Evolutionary conservation across 1,140 invertebrate species (phyloP), one percentile per base, ranked within the genome.

Genomic region (Eumeta japonica): DNA sequence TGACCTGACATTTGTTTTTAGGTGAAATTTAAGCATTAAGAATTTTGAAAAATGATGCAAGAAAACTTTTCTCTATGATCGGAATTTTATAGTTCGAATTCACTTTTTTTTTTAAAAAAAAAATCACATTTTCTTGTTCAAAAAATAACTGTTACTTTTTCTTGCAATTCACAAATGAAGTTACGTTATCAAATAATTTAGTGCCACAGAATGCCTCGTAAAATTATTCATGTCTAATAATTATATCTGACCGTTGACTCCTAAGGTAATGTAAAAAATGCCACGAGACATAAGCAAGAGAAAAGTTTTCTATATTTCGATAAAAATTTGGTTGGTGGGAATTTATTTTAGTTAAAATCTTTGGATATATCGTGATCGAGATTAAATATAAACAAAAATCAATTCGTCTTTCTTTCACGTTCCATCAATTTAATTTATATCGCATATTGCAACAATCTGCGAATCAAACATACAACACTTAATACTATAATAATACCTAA

Each of bases 401-500:
- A 46, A 55, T 55, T 59, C 48, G 57, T 66, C n/a, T n/a, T n/a
- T n/a, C n/a, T n/a, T n/a, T n/a, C n/a, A n/a, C n/a, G n/a, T 55
- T 64, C 62, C 62, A 46, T 65, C 50, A 24, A 5, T 7, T 24
- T n/a, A 24, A 63, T 56, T 68, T 62, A 60, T 68, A 62, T 46
- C 66, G 63, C 70, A 66, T 62, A 70, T 70, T 72, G 67, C 58
- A 72, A 65, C 64, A 70, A 68, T 66, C 49, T 62, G 64, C 68
- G 63, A 61, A 59, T 70, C 62, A 71, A 73, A 71, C 66, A 70
- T 71, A 67, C 66, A 71, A 71, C 68, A 74, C 66, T 71, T 74
- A 74, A 52, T 50, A 59, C 52, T 68, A 66, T 63, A 67, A 68
- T 67, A 73, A 71, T 68, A 70, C 63, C 68, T 73, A 73, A 70